Evolutionary conservation across 2,797 vertebrate genomes (phyloP).

Genomic region (Columba guinea): DNA sequence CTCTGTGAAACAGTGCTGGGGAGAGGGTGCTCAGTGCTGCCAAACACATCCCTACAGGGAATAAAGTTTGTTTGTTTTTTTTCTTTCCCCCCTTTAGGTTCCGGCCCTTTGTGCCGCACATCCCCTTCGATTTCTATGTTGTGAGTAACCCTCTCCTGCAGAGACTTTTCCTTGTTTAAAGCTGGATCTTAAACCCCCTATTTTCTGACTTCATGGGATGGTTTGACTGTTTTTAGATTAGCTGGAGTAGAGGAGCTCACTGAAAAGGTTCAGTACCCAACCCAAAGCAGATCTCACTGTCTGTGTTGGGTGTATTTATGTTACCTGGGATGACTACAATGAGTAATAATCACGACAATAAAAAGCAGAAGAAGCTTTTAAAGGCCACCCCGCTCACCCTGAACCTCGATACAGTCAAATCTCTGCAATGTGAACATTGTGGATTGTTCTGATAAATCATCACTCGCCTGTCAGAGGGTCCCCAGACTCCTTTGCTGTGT

Average conservation of each 20-base stretch:
- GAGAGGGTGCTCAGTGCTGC: no score
- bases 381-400: no score
- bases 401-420: accelerated
- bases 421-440: no score
- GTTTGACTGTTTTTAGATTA: not conserved
- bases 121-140: conserved; percentile 97
- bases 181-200: not conserved
- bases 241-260: not conserved
- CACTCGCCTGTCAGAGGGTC: not conserved
- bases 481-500: accelerated
- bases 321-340: not conserved
- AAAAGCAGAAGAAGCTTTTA: not conserved
- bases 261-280: not conserved
- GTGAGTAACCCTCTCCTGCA: conserved; percentile 77
- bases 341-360: not conserved
- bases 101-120: conserved; percentile 96
- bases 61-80: not conserved
- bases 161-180: not conserved
- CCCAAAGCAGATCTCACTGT: no score
- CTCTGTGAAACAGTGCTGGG: not conserved
- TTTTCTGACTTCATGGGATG: not conserved
- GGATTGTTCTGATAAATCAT: no score
- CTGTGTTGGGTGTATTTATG: no score
- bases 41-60: accelerated
- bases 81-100: conserved; percentile 79